Base-by-base conservation (phyloP, 2,797 vertebrate species). In the Cossypha polioptera region DNA sequence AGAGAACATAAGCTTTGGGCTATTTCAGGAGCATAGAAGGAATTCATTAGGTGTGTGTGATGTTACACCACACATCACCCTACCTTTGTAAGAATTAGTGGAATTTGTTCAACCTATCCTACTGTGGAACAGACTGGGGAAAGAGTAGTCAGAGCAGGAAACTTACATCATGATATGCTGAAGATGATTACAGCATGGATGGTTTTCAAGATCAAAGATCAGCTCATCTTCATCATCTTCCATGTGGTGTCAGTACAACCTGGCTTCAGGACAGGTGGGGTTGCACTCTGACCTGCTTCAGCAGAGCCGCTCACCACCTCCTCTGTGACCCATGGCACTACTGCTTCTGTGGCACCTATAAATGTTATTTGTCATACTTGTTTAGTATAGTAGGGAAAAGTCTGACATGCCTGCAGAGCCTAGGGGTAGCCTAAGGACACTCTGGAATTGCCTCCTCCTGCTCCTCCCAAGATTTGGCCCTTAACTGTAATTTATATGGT, bases 1-100 rank as follows among this genome's bases (percentile, higher is more conserved):
- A 77, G 57, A 77, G 86, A 89, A 93, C 61, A 42, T 31, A 24
- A 73, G 72, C 94, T 91, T 80, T 38, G 47, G 75, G 92, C 86
- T 92, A 71, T 65, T 85, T 93, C 57, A 79, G 75, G 19, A 80
- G 42, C 45, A 24, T 3, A 43, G 16, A 67, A 77, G 65, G 83
- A 84, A 90, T 50, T 47, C 22, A 47, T 43, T 17, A 74, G 61
- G 53, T 63, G 36, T 63, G 36, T 77, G 55, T 59, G 67, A 67
- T 43, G 38, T 73, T 63, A 13, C 0, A 11, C 29, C 66, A 75
- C 25, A n/a, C 31, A 31, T 51, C 33, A 61, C 38, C 33, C 53
- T 66, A 57, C 68, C 75, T 73, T 47, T 1, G 0, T 20, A 82
- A 79, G 67, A 85, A 93, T 92, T 76, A 50, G 29, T 74, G 78